These are phyloP conservation scores for Actias luna DNA, from an alignment of 2,888 invertebrate genomes.

Conservation along the genomic window DNA sequence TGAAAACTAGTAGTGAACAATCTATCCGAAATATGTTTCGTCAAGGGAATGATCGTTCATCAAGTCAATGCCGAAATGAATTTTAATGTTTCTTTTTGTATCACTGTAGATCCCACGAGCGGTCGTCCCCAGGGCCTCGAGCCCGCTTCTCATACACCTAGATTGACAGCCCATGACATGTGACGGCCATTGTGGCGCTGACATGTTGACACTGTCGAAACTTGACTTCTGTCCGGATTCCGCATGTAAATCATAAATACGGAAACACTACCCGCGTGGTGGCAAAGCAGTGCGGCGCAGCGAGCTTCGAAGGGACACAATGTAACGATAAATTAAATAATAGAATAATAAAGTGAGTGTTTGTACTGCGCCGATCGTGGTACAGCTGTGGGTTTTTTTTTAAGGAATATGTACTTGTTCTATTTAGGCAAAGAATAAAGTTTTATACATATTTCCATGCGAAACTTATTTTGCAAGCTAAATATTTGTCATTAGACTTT, in stretches of 20 bases:
- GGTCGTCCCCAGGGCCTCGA: constrained; percentile 43
- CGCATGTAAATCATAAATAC: constrained; percentile 73
- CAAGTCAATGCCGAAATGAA: constrained; percentile 53
- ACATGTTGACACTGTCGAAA: constrained; percentile 79
- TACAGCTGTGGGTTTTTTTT: constrained; percentile 59
- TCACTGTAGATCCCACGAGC: constrained; percentile 51
- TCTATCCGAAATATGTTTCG: constrained; percentile 18
- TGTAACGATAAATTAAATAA: constrained; percentile 80
- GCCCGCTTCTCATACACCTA: constrained; percentile 73
- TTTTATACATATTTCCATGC: background rate
- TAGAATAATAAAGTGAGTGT: constrained; percentile 66
- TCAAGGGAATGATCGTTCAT: constrained; percentile 67
- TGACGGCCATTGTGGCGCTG: constrained; percentile 75
- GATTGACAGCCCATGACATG: constrained; percentile 75
- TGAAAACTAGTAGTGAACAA: background rate
- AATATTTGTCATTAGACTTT: background rate
- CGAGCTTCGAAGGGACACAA: constrained; percentile 48
- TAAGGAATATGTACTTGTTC: constrained; percentile 22
- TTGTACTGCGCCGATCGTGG: constrained; percentile 35
- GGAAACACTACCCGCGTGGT: constrained; percentile 69
- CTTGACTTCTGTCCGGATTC: constrained; percentile 79
- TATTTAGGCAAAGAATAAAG: constrained; percentile 8
- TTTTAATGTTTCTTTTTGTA: constrained; percentile 52
- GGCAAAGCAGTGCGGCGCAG: constrained; percentile 19
- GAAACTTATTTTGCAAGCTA: background rate